These are phyloP conservation scores for Tapirus indicus DNA, from an alignment of 2,797 vertebrate genomes.

Conservation along the genomic window DNA sequence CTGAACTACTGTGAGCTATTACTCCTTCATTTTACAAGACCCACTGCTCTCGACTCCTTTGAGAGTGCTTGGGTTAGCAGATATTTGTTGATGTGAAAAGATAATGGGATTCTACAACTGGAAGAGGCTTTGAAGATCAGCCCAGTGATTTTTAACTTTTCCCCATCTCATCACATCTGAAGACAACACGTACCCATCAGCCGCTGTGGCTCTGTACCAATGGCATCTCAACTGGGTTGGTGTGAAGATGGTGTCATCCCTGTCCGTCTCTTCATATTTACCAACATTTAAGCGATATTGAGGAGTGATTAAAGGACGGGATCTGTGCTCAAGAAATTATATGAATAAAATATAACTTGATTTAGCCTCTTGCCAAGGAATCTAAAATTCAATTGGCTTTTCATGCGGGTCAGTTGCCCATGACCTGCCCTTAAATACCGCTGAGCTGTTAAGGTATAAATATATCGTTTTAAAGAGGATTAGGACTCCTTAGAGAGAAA, in stretches of 20 bases:
- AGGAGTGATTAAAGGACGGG: accelerated
- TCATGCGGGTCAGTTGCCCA: conserved; percentile 71
- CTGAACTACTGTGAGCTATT: neutral
- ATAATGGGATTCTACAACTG: neutral
- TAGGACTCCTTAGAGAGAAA: conserved; percentile 77
- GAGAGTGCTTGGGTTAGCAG: neutral
- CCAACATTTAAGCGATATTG: neutral
- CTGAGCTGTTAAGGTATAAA: conserved; percentile 75
- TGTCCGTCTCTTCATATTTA: neutral
- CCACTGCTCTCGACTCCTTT: neutral
- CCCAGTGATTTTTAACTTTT: neutral
- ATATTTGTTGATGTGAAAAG: neutral
- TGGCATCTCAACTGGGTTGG: neutral
- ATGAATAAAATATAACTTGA: conserved; percentile 17
- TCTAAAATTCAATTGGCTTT: neutral
- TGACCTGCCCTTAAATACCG: conserved; percentile 84
- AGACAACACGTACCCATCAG: accelerated
- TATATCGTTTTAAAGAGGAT: conserved; percentile 87
- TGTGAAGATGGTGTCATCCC: neutral
- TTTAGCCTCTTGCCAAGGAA: neutral
- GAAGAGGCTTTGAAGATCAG: neutral
- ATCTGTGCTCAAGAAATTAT: accelerated
- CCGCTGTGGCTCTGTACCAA: neutral
- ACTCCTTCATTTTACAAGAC: neutral
- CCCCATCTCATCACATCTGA: neutral